Percentiles rank a stretch among this genome's conserved stretches.
These are phyloP conservation scores for Leucoma salicis DNA, from an alignment of 2,888 invertebrate genomes.

Conservation along the genomic window DNA sequence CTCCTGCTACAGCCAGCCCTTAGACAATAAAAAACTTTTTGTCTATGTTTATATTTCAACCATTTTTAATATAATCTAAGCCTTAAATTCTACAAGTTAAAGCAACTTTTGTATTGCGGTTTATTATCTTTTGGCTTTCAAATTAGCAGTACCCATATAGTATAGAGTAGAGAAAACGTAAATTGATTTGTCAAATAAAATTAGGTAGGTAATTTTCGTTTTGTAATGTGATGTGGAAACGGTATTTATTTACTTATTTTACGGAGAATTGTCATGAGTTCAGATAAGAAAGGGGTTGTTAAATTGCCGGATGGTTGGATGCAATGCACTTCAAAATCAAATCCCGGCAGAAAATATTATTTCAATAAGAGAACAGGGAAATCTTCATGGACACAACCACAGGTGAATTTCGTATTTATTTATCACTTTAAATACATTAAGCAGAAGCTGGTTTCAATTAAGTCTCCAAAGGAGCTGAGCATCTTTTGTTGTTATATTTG, in stretches of 20 bases:
- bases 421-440: neutral
- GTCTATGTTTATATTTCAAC: too few relatives aligned
- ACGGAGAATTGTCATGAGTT: conserved; percentile 56
- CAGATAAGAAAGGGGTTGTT: conserved; percentile 50
- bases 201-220: conserved; percentile 23
- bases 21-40: too few relatives aligned
- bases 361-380: conserved; percentile 74
- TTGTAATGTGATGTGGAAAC: conserved; percentile 43
- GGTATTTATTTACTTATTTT: conserved; percentile 34
- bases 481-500: conserved; percentile 2
- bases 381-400: conserved; percentile 73
- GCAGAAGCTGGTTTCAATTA: neutral
- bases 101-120: too few relatives aligned
- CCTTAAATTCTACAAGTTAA: too few relatives aligned
- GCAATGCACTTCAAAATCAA: conserved; percentile 69
- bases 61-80: too few relatives aligned
- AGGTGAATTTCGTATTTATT: conserved; percentile 59
- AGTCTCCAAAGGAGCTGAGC: neutral
- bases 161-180: conserved; percentile 35
- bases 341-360: conserved; percentile 70
- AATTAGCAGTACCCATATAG: too few relatives aligned
- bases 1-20: too few relatives aligned
- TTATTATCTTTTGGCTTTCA: too few relatives aligned
- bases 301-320: conserved; percentile 78
- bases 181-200: conserved; percentile 47